These are phyloP conservation scores for Pseudopleuronectes americanus DNA, from an alignment of 2,797 vertebrate species.

Conservation along the genomic window DNA sequence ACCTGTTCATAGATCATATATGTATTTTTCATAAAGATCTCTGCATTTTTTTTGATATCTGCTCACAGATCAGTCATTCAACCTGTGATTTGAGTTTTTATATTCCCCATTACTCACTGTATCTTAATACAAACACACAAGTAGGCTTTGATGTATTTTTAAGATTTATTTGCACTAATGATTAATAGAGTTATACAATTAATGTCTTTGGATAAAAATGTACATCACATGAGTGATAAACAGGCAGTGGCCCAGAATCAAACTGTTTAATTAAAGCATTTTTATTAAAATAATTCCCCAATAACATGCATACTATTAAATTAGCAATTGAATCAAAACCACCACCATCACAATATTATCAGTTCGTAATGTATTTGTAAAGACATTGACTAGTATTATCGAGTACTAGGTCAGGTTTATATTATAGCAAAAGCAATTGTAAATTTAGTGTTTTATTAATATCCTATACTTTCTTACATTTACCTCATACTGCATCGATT, in stretches of 20 bases:
- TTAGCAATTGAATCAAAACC: not conserved
- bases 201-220: not conserved
- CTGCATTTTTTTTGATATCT: no score
- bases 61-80: no score
- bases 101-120: no score
- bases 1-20: no score
- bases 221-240: not conserved
- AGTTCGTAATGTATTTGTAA: not conserved
- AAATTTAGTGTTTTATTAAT: no score
- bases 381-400: not conserved
- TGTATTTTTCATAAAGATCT: no score
- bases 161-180: not conserved
- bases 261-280: not conserved
- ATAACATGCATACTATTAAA: not conserved
- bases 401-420: no score
- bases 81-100: no score
- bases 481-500: no score
- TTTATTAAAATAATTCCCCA: not conserved
- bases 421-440: no score
- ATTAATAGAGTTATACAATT: not conserved
- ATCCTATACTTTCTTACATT: no score
- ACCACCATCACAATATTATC: not conserved
- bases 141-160: not conserved
- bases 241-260: not conserved
- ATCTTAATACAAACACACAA: not conserved